Percentiles rank a stretch among this genome's conserved stretches.
phyloP scores from a whole-genome alignment of 2,888 invertebrate genomes.

The Mesorhabditis spiculigera region DNA sequence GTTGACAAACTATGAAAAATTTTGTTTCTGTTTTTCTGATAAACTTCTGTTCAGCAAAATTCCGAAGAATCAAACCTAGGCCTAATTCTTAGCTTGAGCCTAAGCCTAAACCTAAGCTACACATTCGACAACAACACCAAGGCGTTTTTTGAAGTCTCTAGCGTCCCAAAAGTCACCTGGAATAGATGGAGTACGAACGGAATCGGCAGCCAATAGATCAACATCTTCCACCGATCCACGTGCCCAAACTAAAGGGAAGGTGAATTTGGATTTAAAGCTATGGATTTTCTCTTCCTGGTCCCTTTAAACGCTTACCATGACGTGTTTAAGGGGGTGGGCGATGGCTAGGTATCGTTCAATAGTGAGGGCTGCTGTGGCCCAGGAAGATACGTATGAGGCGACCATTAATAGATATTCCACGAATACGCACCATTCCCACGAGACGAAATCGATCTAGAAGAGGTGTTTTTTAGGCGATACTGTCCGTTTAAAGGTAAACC shows the following conservation, averaged over 20 bases:
- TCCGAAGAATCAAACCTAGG: background rate
- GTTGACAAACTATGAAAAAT: background rate
- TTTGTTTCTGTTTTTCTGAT: no score
- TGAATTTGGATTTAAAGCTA: slow-evolving; percentile 5
- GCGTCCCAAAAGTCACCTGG: slow-evolving; percentile 38
- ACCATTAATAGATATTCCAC: slow-evolving; percentile 54
- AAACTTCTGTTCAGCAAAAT: no score
- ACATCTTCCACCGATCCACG: slow-evolving; percentile 39
- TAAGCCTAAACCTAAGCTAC: background rate
- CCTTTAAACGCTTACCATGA: slow-evolving; percentile 34
- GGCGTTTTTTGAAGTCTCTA: slow-evolving; percentile 27
- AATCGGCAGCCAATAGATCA: slow-evolving; percentile 52
- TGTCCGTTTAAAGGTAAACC: background rate
- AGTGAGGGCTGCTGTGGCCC: slow-evolving; percentile 56
- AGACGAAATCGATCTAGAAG: slow-evolving; percentile 44
- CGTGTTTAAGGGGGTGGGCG: slow-evolving; percentile 51
- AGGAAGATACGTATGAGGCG: slow-evolving; percentile 51
- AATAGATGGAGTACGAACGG: slow-evolving; percentile 53
- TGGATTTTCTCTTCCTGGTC: slow-evolving; percentile 1
- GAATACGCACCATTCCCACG: slow-evolving; percentile 48
- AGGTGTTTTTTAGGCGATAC: background rate
- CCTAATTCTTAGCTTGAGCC: background rate
- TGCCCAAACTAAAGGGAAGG: slow-evolving; percentile 41
- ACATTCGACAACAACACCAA: no score
- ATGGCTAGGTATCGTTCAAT: slow-evolving; percentile 56